These are phyloP conservation scores for Malurus splendens DNA, from an alignment of 2,797 vertebrate genomes.

Conservation along the genomic window DNA sequence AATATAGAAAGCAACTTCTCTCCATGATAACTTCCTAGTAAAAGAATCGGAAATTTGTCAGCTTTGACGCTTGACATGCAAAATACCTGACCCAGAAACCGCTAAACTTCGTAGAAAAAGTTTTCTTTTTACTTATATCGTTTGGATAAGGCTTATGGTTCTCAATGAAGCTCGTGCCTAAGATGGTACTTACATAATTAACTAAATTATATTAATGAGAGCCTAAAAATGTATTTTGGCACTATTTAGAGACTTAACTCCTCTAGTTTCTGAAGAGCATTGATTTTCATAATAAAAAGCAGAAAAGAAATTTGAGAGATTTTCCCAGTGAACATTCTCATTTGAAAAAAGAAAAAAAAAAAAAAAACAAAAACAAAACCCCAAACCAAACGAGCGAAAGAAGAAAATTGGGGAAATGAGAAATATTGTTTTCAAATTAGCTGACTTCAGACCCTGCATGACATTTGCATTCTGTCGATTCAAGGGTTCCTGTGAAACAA, in stretches of 20 bases:
- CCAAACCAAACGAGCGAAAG: neutral
- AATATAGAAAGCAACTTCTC: neutral
- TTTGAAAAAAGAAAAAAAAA: neutral
- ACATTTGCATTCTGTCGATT: constrained; percentile 28
- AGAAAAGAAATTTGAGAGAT: constrained; percentile 1
- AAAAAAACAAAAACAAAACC: neutral
- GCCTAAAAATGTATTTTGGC: neutral
- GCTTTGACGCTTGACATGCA: neutral
- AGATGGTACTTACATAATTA: neutral
- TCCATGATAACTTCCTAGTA: constrained; percentile 41
- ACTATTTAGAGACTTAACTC: neutral
- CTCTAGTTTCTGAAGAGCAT: neutral
- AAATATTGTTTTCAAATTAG: neutral
- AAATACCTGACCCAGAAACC: constrained; percentile 26
- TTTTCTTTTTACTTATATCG: neutral
- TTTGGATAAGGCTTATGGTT: neutral
- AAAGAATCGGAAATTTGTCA: neutral
- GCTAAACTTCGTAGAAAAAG: constrained; percentile 20
- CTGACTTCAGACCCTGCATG: neutral
- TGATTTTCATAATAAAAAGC: neutral
- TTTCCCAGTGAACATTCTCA: neutral
- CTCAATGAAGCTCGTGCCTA: neutral
- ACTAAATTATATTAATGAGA: neutral
- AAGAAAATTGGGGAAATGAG: constrained; percentile 41
- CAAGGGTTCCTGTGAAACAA: neutral